Evolutionary conservation across 2,113 vertebrate species (phyloP).

Genomic region (Aythya baeri): DNA sequence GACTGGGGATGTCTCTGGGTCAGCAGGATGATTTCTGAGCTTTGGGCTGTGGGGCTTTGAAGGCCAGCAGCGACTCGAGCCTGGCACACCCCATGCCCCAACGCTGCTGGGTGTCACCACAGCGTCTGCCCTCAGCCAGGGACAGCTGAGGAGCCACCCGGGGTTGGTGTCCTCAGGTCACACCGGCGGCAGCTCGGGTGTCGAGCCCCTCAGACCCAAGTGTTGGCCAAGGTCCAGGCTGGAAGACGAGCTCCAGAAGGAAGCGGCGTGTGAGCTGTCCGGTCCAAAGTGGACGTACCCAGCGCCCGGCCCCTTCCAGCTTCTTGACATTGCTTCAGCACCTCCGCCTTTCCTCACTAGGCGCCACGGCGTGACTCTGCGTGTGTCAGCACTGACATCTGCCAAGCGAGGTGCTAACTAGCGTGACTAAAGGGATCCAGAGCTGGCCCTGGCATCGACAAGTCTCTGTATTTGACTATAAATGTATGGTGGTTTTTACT

Average conservation of each 20-base stretch:
- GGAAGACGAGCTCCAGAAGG: neutral
- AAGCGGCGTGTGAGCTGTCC: fast-evolving
- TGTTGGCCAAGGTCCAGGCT: neutral
- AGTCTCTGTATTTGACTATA: neutral
- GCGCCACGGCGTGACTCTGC: fast-evolving
- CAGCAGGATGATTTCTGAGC: neutral
- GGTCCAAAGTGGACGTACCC: fast-evolving
- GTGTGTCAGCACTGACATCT: neutral
- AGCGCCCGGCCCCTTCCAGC: neutral
- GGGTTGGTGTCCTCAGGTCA: neutral
- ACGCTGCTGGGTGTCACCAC: neutral
- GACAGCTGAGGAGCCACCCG: neutral
- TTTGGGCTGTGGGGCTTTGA: neutral
- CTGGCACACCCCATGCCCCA: fast-evolving
- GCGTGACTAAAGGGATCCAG: neutral
- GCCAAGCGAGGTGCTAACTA: neutral
- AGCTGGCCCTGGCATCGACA: neutral
- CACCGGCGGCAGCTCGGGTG: neutral
- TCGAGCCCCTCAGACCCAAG: neutral
- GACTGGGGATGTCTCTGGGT: neutral
- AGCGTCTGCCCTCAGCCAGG: neutral
- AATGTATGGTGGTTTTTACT: neutral
- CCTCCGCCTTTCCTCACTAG: neutral
- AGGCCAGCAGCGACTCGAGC: neutral
- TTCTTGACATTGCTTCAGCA: neutral